Base-by-base conservation (phyloP, 2,888 invertebrate species). In the Drosophila subsilvestris region DNA sequence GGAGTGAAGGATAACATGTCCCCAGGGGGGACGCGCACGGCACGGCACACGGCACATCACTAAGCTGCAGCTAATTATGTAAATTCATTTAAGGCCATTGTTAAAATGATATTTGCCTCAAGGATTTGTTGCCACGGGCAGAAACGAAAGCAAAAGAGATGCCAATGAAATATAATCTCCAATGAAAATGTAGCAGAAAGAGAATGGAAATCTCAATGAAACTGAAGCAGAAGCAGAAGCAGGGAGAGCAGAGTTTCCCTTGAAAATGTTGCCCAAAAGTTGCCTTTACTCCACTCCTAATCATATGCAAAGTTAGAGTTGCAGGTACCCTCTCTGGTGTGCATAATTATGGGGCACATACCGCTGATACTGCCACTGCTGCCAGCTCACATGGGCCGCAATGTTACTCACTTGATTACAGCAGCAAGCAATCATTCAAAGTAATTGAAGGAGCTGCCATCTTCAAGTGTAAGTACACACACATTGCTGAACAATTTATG, bases 71-170 rank as follows among this genome's bases (percentile, higher is more conserved):
- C 80, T 80, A 83, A 86, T 86, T 86, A 84, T 72, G 84, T 78
- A 86, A 78, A 82, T 76, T 83, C 66, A 74, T 77, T 80, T 75
- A 82, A 83, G 76, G 59, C 62, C 68, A 78, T 80, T 83, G 78
- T 73, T 76, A 57, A 65, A 80, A 78, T 67, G 63, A 48, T 66
- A 76, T 76, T 74, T 80, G 77, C 69, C 62, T 48, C 22, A 51
- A 68, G 68, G 69, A 74, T 72, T 69, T 83, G 57, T 42, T 37
- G 14, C 14, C 37, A 7, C 66, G 54, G 18, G 55, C 56, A 49
- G 63, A 57, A 51, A 53, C 25, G 25, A 51, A 29, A 53, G 54
- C 27, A 29, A n/a, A 17, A 5, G 1, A 43, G 48, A 50, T 43
- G 37, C 44, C 37, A 9, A 27, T 27, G 27, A 55, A 18, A n/a